These are phyloP conservation scores for Toxonevra muliebris DNA, from an alignment of 2,888 invertebrate species.

Conservation along the genomic window DNA sequence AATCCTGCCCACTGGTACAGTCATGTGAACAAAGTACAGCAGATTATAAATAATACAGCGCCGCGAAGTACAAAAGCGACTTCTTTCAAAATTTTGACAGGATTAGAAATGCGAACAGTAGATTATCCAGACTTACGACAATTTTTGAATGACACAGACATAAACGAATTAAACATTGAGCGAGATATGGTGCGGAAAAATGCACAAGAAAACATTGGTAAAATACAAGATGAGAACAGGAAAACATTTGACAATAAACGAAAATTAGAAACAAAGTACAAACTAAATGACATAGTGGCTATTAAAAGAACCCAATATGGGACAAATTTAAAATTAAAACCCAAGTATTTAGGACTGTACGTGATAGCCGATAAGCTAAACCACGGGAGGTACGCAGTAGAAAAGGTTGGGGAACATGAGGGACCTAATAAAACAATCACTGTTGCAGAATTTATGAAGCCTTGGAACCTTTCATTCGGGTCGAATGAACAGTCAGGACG, in stretches of 20 bases:
- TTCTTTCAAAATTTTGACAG: too few species aligned
- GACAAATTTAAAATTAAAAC: not conserved
- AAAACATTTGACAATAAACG: too few species aligned
- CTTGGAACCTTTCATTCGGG: constrained; percentile 5
- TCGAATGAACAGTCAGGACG: constrained; percentile 13
- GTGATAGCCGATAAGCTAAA: constrained; percentile 4
- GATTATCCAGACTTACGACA: not conserved
- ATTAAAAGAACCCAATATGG: constrained; percentile 16
- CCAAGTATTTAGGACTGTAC: constrained; percentile 12
- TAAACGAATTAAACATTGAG: not conserved
- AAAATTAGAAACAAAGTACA: too few species aligned
- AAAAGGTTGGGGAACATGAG: constrained; percentile 3
- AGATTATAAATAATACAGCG: not conserved
- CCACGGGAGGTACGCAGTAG: constrained; percentile 10
- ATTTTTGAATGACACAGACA: not conserved
- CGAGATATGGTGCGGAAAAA: not conserved
- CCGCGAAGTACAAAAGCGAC: constrained; percentile 3
- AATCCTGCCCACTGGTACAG: constrained; percentile 1
- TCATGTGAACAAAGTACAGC: constrained; percentile 5
- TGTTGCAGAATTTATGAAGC: constrained; percentile 11
- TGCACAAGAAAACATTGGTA: too few species aligned
- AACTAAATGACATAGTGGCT: not conserved
- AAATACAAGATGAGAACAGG: too few species aligned
- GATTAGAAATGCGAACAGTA: not conserved
- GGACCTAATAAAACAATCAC: constrained; percentile 7